Evolutionary conservation across 1,140 invertebrate genomes (phyloP), one percentile per base, ranked within the genome.

Genomic region (Paralvinella palmiformis): DNA sequence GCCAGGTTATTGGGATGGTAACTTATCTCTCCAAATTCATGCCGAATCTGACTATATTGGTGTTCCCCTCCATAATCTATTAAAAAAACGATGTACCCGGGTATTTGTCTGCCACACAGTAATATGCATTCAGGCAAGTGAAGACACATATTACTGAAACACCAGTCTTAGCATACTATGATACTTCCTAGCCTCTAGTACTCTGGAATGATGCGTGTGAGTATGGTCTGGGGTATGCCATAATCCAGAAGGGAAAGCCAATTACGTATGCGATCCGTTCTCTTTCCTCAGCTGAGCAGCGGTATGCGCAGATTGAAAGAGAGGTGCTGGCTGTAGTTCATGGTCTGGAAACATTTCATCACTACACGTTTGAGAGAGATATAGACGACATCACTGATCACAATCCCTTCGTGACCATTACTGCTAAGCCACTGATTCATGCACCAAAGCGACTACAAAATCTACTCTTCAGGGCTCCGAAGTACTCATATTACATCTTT

Each of bases 321-420:
- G 82, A 86, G 73, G 81, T 77, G 5, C 68, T 82, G 13, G 77
- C 78, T 72, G 81, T 78, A 6, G n/a, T n/a, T n/a, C n/a, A n/a
- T n/a, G n/a, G n/a, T n/a, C 73, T 85, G 6, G 73, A 78, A 58
- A 82, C 79, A 69, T 86, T 85, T 72, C 72, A 83, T 20, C 70
- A 83, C 36, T 86, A 82, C 68, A 64, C 82, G 13, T 82, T 72
- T 73, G 84, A 78, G 41, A 70, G 70, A 29, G 48, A 66, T 17
- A 57, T 74, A 3, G 58, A 45, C 13, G 67, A 77, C 2, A 37
- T 69, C 55, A 76, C 71, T n/a, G 79, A 79, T 55, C 76, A 79
- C 36, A 76, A 79, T 60, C 77, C 77, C 20, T 62, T 81, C 7
- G 56, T 73, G 36, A 63, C 60, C 29, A 72, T 79, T 17, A 17